Evolutionary conservation across 2,797 vertebrate species (phyloP).

Genomic region (Threskiornis aethiopicus): DNA sequence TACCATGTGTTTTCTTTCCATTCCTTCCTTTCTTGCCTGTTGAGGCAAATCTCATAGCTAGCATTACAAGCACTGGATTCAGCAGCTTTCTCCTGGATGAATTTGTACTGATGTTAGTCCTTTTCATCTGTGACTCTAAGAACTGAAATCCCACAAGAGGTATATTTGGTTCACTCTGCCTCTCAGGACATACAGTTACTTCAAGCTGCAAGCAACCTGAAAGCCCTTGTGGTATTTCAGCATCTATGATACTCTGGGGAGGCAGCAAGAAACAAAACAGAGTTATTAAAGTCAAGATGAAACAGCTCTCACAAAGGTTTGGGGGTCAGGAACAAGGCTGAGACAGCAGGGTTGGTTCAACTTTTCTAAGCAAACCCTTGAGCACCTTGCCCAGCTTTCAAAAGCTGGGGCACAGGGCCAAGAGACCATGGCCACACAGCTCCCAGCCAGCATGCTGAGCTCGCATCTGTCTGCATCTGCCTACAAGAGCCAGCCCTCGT

Average conservation of each 20-base stretch:
- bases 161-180: background rate
- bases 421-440: background rate
- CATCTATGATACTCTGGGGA: background rate
- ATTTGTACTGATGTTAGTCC: constrained; percentile 26
- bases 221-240: constrained; percentile 4
- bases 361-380: background rate
- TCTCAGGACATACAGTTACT: constrained; percentile 30
- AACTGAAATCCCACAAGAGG: constrained; percentile 13
- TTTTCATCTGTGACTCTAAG: background rate
- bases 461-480: background rate
- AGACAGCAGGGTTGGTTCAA: background rate
- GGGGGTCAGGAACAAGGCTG: background rate
- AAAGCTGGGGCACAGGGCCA: background rate
- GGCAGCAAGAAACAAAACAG: background rate
- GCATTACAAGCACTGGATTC: constrained; percentile 24
- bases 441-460: background rate
- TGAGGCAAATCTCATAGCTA: constrained; percentile 17
- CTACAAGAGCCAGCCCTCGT: background rate
- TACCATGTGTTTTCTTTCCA: constrained; percentile 38
- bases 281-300: constrained; percentile 3
- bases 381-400: background rate
- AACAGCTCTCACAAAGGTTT: background rate
- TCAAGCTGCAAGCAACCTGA: background rate
- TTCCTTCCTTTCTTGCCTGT: background rate
- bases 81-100: constrained; percentile 43